Evolutionary conservation across 2,113 vertebrate genomes (phyloP).

Genomic region (Protobothrops mucrosquamatus): DNA sequence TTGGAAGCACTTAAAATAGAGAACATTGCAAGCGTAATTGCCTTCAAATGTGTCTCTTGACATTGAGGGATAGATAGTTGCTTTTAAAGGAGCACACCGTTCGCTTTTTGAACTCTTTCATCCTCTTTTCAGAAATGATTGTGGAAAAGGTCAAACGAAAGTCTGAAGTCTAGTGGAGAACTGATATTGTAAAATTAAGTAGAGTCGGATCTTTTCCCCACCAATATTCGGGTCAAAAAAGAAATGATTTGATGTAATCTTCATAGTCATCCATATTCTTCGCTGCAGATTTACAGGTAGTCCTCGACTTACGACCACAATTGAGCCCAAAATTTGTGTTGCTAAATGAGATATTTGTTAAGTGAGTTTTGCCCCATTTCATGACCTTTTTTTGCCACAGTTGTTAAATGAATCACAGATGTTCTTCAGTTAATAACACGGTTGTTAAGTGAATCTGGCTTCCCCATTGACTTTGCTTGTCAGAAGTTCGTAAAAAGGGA

Average conservation of each 20-base stretch:
- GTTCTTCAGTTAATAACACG: too few species aligned
- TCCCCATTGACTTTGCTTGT: too few species aligned
- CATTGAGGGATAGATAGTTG: constrained; percentile 39
- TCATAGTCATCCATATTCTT: background rate
- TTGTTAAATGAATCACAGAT: too few species aligned
- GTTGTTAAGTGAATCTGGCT: too few species aligned
- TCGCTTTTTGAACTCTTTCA: background rate
- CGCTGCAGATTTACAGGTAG: background rate
- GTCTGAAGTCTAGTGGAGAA: background rate
- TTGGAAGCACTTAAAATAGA: constrained; percentile 33
- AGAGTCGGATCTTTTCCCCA: background rate
- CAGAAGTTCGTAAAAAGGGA: too few species aligned
- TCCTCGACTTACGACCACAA: too few species aligned
- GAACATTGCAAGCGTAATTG: constrained; percentile 24
- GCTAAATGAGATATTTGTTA: too few species aligned
- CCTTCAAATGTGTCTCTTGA: constrained; percentile 38
- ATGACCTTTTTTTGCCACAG: too few species aligned
- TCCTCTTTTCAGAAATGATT: background rate
- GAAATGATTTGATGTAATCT: background rate
- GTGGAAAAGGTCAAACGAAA: background rate
- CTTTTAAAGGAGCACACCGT: constrained; percentile 23
- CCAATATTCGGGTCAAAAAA: background rate
- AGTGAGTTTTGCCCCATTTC: too few species aligned
- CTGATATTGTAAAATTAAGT: background rate
- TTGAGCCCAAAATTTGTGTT: too few species aligned